Evolutionary conservation across 2,797 vertebrate genomes (phyloP), one percentile per base, ranked within the genome.

Genomic region (Mergus octosetaceus): DNA sequence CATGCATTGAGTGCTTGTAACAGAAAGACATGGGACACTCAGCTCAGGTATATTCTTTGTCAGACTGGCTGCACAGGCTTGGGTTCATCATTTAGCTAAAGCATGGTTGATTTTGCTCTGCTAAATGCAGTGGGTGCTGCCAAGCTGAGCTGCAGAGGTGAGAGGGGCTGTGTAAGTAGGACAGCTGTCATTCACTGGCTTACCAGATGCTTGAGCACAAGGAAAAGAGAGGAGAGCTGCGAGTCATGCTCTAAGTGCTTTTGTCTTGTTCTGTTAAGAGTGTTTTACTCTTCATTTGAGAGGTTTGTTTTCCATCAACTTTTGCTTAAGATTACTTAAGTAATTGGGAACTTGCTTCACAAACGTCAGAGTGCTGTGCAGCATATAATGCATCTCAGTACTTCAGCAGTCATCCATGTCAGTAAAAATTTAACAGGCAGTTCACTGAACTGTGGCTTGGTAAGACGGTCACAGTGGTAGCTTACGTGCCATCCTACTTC

Each of bases 361-460:
- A 72, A 16, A 51, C 54, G 38, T 13, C 19, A 11, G 70, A 86
- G 77, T 5, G 11, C 76, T 64, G 57, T 61, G 85, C 70, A 72
- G 65, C 51, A 9, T 47, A 45, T 68, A 38, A n/a, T 47, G 73
- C 90, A 38, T 39, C 10, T 6, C 43, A 5, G 34, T 16, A 1
- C 51, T 74, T 13, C 28, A 77, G 70, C 73, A 53, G 1, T 94
- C 32, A 4, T n/a, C 69, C 11, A 13, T 75, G 80, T 54, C 83
- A 82, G 21, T 30, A 56, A 49, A 83, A 87, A 43, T 80, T 65
- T 36, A 1, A 51, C 72, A 62, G 78, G 30, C 87, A 89, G 75
- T 85, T 96, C 88, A 53, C 24, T 68, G 51, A 85, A 6, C 81
- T 89, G 86, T 85, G 88, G 24, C 88, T 94, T 70, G 45, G 70